phyloP scores from a whole-genome alignment of 64 coral and sea anemone genomes.

The Astreopora myriophthalma region DNA sequence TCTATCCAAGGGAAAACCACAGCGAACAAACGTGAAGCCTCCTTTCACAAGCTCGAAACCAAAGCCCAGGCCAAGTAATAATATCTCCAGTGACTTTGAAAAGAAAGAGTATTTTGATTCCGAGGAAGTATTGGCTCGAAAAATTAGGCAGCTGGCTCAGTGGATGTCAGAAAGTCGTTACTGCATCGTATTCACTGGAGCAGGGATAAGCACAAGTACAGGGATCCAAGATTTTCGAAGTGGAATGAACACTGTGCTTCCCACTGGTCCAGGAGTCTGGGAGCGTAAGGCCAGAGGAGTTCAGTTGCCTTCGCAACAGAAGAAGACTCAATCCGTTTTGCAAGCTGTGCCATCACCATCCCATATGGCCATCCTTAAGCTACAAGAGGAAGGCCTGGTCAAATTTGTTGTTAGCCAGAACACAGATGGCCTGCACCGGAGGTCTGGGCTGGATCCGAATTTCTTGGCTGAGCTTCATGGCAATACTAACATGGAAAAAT shows the following conservation, averaged over 20 bases:
- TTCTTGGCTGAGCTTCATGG: constrained; percentile 69
- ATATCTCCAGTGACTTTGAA: constrained; percentile 36
- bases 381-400: constrained; percentile 61
- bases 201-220: constrained; percentile 73
- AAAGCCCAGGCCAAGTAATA: not conserved
- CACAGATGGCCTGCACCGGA: constrained; percentile 64
- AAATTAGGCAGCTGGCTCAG: constrained; percentile 30
- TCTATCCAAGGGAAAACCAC: not conserved
- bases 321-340: constrained; percentile 40
- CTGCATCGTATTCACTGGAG: constrained; percentile 80
- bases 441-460: constrained; percentile 13
- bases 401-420: constrained; percentile 75
- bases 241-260: constrained; percentile 70
- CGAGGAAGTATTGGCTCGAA: constrained; percentile 27
- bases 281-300: constrained; percentile 54
- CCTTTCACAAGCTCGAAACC: constrained; percentile 6
- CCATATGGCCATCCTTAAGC: constrained; percentile 64
- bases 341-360: constrained; percentile 59
- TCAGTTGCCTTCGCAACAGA: constrained; percentile 14
- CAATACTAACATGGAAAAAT: constrained; percentile 73
- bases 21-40: not conserved
- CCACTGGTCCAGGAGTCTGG: constrained; percentile 73
- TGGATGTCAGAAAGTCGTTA: constrained; percentile 74
- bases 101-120: constrained; percentile 79
- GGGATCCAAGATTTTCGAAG: constrained; percentile 75